Conservation (phyloP, 2,797 vertebrate species). For the Lagorchestes hirsutus region DNA sequence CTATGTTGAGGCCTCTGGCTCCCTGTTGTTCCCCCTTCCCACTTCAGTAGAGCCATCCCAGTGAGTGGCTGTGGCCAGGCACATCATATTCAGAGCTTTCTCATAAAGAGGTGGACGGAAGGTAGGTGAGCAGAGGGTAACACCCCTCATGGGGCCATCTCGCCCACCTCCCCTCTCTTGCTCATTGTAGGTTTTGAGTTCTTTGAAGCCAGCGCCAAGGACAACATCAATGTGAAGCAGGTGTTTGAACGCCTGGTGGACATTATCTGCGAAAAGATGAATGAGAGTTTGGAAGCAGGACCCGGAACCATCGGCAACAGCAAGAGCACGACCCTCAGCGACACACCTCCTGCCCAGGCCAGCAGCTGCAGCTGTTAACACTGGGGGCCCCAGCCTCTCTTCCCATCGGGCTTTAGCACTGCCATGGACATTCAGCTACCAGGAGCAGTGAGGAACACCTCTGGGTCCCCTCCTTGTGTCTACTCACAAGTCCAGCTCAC, state of each 20-base stretch:
- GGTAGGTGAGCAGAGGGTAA: no score
- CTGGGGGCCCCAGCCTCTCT: not conserved
- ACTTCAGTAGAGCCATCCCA: not conserved
- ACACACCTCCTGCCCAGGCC: constrained; percentile 84
- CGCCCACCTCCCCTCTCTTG: not conserved
- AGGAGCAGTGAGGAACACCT: constrained; percentile 42
- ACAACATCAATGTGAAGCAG: constrained; percentile 94
- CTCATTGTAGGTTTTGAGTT: constrained; percentile 91
- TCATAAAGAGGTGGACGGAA: not conserved
- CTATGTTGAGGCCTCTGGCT: not conserved
- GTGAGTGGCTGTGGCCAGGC: not conserved
- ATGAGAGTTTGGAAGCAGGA: constrained; percentile 90
- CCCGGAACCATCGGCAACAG: constrained; percentile 83
- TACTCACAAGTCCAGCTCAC: not conserved
- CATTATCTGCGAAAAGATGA: constrained; percentile 95
- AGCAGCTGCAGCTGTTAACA: constrained; percentile 90
- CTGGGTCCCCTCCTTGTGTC: constrained; percentile 53
- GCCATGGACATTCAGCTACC: constrained; percentile 4
- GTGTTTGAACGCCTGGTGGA: constrained; percentile 94
- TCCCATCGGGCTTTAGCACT: not conserved
- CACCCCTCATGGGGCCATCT: not conserved
- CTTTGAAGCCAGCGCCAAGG: constrained; percentile 95
- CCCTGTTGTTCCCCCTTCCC: not conserved
- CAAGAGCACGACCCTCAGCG: constrained; percentile 85
- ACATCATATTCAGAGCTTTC: not conserved